Evolutionary conservation across 2,797 vertebrate genomes (phyloP).

Genomic region (Erethizon dorsatum): DNA sequence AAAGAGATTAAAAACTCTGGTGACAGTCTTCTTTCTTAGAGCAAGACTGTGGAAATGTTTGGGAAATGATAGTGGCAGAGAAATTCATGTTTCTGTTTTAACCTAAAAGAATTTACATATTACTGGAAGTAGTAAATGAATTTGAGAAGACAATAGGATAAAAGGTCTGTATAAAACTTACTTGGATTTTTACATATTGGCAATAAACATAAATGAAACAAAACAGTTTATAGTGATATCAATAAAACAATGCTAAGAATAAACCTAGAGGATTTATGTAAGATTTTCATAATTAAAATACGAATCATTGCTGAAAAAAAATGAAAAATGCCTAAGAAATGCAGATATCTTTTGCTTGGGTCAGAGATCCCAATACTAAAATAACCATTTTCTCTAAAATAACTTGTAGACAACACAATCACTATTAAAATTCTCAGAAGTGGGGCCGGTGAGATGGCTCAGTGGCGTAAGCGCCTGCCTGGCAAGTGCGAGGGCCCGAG

Average conservation of each 20-base stretch:
- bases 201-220: too few relatives aligned
- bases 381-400: background rate
- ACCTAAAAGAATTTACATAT: background rate
- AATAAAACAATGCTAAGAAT: too few relatives aligned
- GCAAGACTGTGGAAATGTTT: background rate
- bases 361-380: background rate
- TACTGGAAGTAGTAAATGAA: background rate
- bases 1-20: background rate
- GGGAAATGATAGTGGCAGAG: background rate
- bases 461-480: too few relatives aligned
- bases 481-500: too few relatives aligned
- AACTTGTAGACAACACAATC: background rate
- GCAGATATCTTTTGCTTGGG: background rate
- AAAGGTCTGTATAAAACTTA: background rate
- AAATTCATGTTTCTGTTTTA: background rate
- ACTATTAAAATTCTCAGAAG: too few relatives aligned
- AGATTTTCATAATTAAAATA: background rate
- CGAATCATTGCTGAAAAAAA: background rate
- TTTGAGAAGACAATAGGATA: background rate
- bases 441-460: too few relatives aligned
- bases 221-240: too few relatives aligned
- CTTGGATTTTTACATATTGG: background rate
- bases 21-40: background rate
- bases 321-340: background rate
- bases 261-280: background rate